Base-by-base conservation (phyloP, 2,113 vertebrate species). In the Indicator indicator region DNA sequence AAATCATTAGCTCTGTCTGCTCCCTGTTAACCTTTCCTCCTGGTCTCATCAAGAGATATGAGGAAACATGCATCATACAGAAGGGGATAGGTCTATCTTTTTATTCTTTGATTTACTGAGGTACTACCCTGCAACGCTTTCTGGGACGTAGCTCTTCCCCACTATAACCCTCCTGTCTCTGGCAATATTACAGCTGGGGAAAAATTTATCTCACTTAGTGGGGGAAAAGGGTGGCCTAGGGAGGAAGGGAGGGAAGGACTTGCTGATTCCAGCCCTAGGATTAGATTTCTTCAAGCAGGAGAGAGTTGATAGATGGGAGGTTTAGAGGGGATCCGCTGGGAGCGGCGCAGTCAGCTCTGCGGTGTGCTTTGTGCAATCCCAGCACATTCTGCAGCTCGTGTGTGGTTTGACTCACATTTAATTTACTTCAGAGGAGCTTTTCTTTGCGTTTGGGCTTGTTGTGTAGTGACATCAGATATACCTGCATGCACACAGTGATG, bases 21-120 rank as follows among this genome's bases (percentile, higher is more conserved):
- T 96, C 91, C 89, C 80, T 83, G 83, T 95, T 93, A 95, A 92
- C 93, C 89, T 93, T 79, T 85, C 68, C 68, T 92, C 68, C 75
- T 23, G 44, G 32, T 27, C 83, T 67, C 76, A 82, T 90, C 75
- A 79, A 92, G 48, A 82, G 62, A 76, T 40, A 88, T 56, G 76
- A 90, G 89, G 72, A 68, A 79, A 69, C 59, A 38, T 75, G 86
- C 56, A 87, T 90, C 63, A 68, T 73, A 24, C 9, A 52, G 65
- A 63, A 94, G 64, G 63, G 71, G 65, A 79, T n/a, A 76, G 73
- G 65, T 92, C 72, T 63, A 59, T 88, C 74, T 82, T 92, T 65
- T 84, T 74, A 26, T 30, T 92, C 67, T 69, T 50, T 95, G 83
- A 94, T 95, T 94, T 92, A 92, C 68, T 36, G 79, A 52, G 5